Percentiles rank a stretch among this genome's conserved stretches.
phyloP scores from a whole-genome alignment of 2,797 vertebrate genomes.

The Erethizon dorsatum region DNA sequence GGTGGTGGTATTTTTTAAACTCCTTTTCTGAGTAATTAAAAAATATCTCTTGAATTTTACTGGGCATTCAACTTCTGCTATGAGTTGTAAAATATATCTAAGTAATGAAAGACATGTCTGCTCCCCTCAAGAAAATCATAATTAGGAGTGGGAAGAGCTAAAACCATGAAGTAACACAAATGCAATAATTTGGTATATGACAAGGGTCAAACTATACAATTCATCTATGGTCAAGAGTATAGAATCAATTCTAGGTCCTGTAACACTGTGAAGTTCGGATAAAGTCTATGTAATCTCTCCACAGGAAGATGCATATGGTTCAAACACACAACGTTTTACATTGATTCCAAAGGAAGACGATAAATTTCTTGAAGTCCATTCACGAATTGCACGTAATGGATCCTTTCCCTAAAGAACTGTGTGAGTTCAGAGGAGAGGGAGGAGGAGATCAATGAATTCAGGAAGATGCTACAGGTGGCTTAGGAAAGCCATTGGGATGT shows the following conservation, averaged over 20 bases:
- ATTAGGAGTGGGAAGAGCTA: neutral
- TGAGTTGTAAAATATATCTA: neutral
- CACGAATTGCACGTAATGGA: neutral
- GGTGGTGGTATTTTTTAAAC: neutral
- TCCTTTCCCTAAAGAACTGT: neutral
- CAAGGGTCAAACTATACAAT: neutral
- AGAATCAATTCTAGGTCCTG: neutral
- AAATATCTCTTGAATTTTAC: conserved; percentile 61
- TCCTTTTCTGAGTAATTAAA: neutral
- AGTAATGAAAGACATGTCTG: neutral
- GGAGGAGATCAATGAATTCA: neutral
- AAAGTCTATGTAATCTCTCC: neutral
- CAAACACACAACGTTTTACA: neutral
- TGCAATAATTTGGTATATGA: neutral
- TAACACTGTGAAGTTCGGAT: neutral
- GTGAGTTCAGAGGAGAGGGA: conserved; percentile 29
- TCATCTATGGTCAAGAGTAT: conserved; percentile 5
- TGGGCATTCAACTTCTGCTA: neutral
- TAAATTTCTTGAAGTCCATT: conserved; percentile 50
- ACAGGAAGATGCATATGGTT: neutral
- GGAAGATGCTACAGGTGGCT: neutral
- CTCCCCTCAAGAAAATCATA: conserved; percentile 4
- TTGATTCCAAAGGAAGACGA: conserved; percentile 19
- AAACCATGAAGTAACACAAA: neutral
- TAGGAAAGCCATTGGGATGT: neutral